Conservation (phyloP, 2,888 invertebrate genomes). For the Abrostola tripartita region DNA sequence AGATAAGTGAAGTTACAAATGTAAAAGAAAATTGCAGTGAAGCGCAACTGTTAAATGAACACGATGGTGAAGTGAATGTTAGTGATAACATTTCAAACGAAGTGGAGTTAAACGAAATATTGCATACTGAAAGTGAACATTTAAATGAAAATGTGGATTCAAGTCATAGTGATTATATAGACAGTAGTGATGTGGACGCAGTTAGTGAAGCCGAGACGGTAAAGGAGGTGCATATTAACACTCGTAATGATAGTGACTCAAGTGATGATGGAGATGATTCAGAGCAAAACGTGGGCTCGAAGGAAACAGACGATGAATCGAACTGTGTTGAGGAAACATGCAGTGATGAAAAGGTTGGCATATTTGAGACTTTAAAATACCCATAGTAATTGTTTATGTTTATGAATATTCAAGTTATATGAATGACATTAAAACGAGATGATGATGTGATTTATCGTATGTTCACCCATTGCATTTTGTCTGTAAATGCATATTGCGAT, state of each 20-base stretch:
- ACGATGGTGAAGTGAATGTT: conserved; percentile 32
- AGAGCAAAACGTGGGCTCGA: conserved; percentile 38
- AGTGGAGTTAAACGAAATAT: neutral
- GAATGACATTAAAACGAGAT: neutral
- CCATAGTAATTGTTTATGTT: neutral
- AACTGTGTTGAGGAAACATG: conserved; percentile 31
- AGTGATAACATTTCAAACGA: conserved; percentile 17
- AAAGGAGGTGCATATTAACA: conserved; percentile 37
- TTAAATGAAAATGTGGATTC: conserved; percentile 18
- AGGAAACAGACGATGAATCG: conserved; percentile 40
- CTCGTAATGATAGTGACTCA: conserved; percentile 49
- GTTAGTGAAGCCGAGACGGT: conserved; percentile 14
- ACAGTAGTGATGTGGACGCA: conserved; percentile 12
- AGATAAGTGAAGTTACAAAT: conserved; percentile 16
- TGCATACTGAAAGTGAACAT: conserved; percentile 18
- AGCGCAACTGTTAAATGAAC: conserved; percentile 37
- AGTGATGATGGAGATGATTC: conserved; percentile 51
- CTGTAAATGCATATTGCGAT: too few relatives aligned
- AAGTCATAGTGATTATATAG: conserved; percentile 10
- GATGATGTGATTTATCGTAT: neutral
- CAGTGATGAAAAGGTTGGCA: conserved; percentile 39
- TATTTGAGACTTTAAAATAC: neutral
- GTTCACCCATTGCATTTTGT: too few relatives aligned
- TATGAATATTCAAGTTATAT: neutral
- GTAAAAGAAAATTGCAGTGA: conserved; percentile 38